Evolutionary conservation across 2,888 invertebrate species (phyloP), one percentile per base, ranked within the genome.

Genomic region (Pilophorus perplexus): DNA sequence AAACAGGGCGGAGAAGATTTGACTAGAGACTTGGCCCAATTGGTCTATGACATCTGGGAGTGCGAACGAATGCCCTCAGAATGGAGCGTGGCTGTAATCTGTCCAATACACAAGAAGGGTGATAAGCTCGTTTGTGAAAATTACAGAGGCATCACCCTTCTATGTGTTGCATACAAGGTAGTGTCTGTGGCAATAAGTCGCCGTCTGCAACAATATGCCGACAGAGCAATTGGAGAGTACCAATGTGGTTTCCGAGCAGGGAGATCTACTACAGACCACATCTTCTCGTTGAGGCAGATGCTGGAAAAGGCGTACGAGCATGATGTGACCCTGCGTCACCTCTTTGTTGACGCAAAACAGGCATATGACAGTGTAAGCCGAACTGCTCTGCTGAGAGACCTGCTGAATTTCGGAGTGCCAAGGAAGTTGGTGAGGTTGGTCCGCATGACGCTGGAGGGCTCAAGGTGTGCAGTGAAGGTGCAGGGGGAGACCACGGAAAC

Each of bases 281-380:
- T n/a, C n/a, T n/a, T n/a, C n/a, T n/a, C n/a, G n/a, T n/a, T n/a
- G n/a, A n/a, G n/a, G n/a, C n/a, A n/a, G n/a, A n/a, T n/a, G n/a
- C n/a, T n/a, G n/a, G n/a, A n/a, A n/a, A n/a, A n/a, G n/a, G n/a
- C n/a, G n/a, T n/a, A n/a, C n/a, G n/a, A n/a, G n/a, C n/a, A n/a
- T 18, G 25, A 48, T 48, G 48, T 48, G 2, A 25, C 22, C 2
- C 48, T 48, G 8, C 42, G 20, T 42, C 42, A 42, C 20, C 42
- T 59, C 37, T 59, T 40, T 20, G 16, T 33, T 2, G 59, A 38
- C 14, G 22, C n/a, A n/a, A n/a, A n/a, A n/a, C n/a, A n/a, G n/a
- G n/a, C n/a, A n/a, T n/a, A n/a, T n/a, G n/a, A n/a, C 42, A 59
- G 16, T 8, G n/a, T 22, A 40, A 20, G 14, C 16, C 5, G 77